Conservation (phyloP, 2,888 invertebrate genomes). For the Mermis nigrescens region DNA sequence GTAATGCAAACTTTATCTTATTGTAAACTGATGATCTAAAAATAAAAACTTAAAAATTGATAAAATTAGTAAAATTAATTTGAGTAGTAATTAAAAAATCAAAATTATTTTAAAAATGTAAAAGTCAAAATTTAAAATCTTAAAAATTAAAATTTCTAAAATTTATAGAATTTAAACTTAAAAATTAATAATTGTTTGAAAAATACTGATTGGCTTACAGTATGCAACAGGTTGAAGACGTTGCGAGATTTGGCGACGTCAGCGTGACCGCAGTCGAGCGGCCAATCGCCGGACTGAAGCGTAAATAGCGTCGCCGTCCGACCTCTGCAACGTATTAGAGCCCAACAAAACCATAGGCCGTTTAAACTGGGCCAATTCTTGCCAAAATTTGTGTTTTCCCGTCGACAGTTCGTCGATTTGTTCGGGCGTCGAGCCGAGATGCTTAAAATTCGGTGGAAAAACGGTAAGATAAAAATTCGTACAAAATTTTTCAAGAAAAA, state of each 20-base stretch:
- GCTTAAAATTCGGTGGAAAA: too few species aligned
- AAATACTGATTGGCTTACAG: neutral
- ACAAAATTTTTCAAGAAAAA: too few species aligned
- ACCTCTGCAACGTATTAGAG: slow-evolving; percentile 51
- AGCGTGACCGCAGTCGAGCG: neutral
- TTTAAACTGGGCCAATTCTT: slow-evolving; percentile 43
- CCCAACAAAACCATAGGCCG: slow-evolving; percentile 78
- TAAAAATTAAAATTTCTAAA: too few species aligned
- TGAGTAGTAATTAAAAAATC: too few species aligned
- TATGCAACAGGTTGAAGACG: slow-evolving; percentile 1
- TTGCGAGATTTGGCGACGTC: neutral
- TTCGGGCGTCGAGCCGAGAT: slow-evolving; percentile 60
- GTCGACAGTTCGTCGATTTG: slow-evolving; percentile 52
- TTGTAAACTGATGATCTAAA: too few species aligned
- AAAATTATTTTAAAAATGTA: too few species aligned
- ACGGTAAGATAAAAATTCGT: too few species aligned
- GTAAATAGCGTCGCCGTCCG: slow-evolving; percentile 53
- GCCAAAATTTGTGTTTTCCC: slow-evolving; percentile 43
- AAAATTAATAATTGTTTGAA: neutral
- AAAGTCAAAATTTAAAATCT: too few species aligned
- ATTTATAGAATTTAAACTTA: too few species aligned
- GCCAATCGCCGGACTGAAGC: neutral
- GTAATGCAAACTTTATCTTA: too few species aligned
- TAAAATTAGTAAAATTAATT: too few species aligned
- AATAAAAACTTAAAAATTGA: too few species aligned